Conservation (phyloP, 1,140 invertebrate species). For the Apis florea region DNA sequence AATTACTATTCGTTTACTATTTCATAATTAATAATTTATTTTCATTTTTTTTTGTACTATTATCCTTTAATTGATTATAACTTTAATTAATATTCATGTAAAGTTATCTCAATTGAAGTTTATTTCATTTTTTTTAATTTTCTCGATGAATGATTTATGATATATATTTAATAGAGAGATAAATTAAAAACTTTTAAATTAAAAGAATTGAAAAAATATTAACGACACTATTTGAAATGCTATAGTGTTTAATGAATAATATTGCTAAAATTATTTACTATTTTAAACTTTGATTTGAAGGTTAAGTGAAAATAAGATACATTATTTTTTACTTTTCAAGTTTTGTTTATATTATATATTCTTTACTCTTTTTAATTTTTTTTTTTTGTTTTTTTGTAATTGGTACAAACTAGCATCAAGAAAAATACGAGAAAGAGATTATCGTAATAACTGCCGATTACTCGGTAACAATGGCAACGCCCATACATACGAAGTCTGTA, state of each 20-base stretch:
- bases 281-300: background rate
- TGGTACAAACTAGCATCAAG: constrained; percentile 62
- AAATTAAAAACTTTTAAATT: background rate
- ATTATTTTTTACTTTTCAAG: background rate
- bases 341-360: background rate
- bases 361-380: background rate
- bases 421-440: constrained; percentile 59
- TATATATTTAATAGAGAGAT: background rate
- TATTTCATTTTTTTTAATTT: background rate
- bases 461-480: constrained; percentile 65
- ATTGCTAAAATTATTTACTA: background rate
- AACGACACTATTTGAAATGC: background rate
- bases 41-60: background rate
- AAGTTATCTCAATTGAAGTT: constrained; percentile 3
- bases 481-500: constrained; percentile 70
- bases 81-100: background rate
- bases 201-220: background rate
- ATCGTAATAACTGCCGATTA: constrained; percentile 61
- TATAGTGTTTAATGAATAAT: too few relatives aligned
- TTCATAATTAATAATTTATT: background rate
- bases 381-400: background rate
- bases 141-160: background rate
- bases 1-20: background rate
- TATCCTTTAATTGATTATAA: constrained; percentile 6
- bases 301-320: background rate